Conservation (phyloP, 2,113 vertebrate genomes). For the Abramis brama region DNA sequence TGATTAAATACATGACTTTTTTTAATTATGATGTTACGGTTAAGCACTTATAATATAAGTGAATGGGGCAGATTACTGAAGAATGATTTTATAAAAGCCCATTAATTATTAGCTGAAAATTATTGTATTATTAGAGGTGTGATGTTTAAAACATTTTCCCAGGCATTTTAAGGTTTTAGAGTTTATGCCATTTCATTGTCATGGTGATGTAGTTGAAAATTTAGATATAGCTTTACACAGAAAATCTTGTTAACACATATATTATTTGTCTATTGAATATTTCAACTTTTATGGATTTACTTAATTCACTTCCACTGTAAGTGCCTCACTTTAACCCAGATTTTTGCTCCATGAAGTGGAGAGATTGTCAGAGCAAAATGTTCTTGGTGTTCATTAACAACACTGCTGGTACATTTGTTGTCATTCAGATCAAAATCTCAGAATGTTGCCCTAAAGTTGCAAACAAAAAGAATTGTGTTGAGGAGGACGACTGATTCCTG, state of each 20-base stretch:
- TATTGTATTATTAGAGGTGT: neutral
- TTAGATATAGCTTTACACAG: neutral
- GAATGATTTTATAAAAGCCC: neutral
- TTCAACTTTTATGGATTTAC: neutral
- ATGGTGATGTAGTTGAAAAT: neutral
- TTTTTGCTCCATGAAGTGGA: neutral
- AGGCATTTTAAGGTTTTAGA: too few species aligned
- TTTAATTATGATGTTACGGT: neutral
- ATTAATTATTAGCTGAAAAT: too few species aligned
- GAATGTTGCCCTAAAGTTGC: neutral
- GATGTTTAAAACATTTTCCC: neutral
- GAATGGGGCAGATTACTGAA: neutral
- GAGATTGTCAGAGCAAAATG: neutral
- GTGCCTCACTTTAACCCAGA: neutral
- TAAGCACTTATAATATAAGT: neutral
- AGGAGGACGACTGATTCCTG: neutral
- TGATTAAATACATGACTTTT: neutral
- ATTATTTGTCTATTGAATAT: neutral
- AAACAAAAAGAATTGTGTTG: neutral
- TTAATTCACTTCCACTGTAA: neutral
- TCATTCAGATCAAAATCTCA: conserved; percentile 1
- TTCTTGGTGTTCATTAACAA: neutral
- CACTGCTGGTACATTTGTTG: neutral
- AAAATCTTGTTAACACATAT: neutral
- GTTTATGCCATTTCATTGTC: neutral